Evolutionary conservation across 2,888 invertebrate genomes (phyloP).

Genomic region (Eupithecia dodoneata): DNA sequence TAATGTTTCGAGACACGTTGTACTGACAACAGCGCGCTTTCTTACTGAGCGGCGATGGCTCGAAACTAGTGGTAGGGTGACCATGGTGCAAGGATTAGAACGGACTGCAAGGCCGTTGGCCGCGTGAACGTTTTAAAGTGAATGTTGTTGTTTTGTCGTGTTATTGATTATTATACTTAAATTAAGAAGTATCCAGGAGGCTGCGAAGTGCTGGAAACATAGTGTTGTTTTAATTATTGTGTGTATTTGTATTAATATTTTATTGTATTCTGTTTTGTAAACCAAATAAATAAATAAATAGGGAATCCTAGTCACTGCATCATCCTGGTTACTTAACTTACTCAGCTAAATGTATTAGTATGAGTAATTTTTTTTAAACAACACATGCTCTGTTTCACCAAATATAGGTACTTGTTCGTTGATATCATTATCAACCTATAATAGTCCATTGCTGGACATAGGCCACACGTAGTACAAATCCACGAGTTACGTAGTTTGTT

Average conservation of each 20-base stretch:
- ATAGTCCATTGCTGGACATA: too few species aligned
- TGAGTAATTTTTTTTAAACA: too few species aligned
- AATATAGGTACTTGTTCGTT: background rate
- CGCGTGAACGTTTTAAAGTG: conserved; percentile 6
- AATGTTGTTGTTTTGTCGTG: conserved; percentile 11
- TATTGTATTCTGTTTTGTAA: too few species aligned
- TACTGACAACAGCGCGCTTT: conserved; percentile 31
- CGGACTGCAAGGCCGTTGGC: conserved; percentile 33
- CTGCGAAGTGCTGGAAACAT: background rate
- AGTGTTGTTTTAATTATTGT: too few species aligned
- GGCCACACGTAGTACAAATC: too few species aligned
- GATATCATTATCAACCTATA: too few species aligned
- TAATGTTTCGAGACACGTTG: background rate
- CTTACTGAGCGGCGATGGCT: conserved; percentile 26
- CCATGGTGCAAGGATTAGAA: conserved; percentile 32
- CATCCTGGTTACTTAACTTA: too few species aligned
- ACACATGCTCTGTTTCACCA: background rate
- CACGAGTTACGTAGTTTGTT: background rate
- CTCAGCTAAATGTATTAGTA: too few species aligned
- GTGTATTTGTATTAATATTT: too few species aligned
- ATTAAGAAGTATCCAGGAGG: background rate
- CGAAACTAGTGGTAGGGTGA: conserved; percentile 28
- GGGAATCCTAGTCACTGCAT: too few species aligned
- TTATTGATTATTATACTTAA: background rate
- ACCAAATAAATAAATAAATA: too few species aligned